phyloP scores from a whole-genome alignment of 2,888 invertebrate genomes.

The Protophormia terraenovae region DNA sequence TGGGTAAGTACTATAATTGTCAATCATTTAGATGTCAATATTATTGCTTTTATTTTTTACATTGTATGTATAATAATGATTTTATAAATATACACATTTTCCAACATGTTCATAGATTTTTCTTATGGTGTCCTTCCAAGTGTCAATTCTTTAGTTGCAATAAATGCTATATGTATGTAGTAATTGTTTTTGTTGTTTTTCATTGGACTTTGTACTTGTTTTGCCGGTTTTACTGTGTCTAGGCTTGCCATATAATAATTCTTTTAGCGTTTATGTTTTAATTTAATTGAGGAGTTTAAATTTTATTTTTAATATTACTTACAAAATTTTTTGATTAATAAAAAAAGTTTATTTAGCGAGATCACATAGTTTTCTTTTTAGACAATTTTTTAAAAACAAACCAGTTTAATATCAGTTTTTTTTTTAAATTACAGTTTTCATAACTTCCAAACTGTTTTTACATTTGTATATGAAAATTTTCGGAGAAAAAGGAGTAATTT shows the following conservation, averaged over 20 bases:
- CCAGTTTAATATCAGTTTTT: too few relatives aligned
- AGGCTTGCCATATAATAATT: slow-evolving; percentile 33
- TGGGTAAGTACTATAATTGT: slow-evolving; percentile 52
- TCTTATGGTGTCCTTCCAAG: slow-evolving; percentile 41
- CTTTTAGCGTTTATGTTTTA: not conserved
- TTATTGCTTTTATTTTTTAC: not conserved
- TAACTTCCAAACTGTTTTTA: too few relatives aligned
- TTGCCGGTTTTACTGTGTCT: slow-evolving; percentile 53
- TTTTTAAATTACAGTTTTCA: too few relatives aligned
- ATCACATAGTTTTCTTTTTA: too few relatives aligned
- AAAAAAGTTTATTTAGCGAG: too few relatives aligned
- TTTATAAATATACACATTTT: not conserved
- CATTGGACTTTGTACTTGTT: slow-evolving; percentile 65
- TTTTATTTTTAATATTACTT: too few relatives aligned
- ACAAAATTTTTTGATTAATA: too few relatives aligned
- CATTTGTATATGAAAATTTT: too few relatives aligned
- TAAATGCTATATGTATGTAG: not conserved
- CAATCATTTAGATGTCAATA: not conserved
- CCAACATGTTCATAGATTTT: slow-evolving; percentile 1
- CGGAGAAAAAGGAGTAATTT: too few relatives aligned
- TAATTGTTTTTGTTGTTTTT: slow-evolving; percentile 3
- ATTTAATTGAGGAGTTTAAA: too few relatives aligned
- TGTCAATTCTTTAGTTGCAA: slow-evolving; percentile 28
- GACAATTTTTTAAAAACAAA: too few relatives aligned
- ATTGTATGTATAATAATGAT: not conserved